phyloP scores from a whole-genome alignment of 2,113 vertebrate species.

The Silurus asotus region DNA sequence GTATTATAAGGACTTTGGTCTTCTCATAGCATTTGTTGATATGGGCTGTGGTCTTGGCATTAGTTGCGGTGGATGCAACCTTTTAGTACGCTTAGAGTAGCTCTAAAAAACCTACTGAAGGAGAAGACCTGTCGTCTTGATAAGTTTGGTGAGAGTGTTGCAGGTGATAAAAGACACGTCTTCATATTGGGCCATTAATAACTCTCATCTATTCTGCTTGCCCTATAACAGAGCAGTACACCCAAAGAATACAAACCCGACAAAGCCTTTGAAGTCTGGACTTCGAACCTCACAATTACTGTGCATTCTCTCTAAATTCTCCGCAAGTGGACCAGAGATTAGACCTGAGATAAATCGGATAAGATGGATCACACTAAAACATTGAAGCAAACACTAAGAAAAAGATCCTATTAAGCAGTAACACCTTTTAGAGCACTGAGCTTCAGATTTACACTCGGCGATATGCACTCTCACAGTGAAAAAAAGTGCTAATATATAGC shows the following conservation, averaged over 20 bases:
- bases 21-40: not conserved
- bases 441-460: slow-evolving; percentile 6
- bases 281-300: not conserved
- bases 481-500: slow-evolving; percentile 26
- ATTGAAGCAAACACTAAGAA: slow-evolving; percentile 3
- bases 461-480: not conserved
- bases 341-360: not conserved
- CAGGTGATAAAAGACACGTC: slow-evolving; percentile 17
- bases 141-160: not conserved
- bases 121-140: not conserved
- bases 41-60: not conserved
- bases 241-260: not conserved
- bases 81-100: not conserved
- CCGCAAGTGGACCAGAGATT: not conserved
- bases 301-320: not conserved
- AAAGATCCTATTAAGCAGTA: not conserved
- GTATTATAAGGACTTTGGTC: not conserved
- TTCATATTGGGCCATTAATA: slow-evolving; percentile 15
- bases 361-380: not conserved
- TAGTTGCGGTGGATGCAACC: not conserved
- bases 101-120: not conserved
- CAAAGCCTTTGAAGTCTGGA: slow-evolving; percentile 4
- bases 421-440: not conserved
- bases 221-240: not conserved
- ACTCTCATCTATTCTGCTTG: not conserved